A percentile compares a stretch with the other conserved stretches of the same genome.
Conservation (phyloP, 2,113 vertebrate genomes). For the Ammospiza nelsoni region DNA sequence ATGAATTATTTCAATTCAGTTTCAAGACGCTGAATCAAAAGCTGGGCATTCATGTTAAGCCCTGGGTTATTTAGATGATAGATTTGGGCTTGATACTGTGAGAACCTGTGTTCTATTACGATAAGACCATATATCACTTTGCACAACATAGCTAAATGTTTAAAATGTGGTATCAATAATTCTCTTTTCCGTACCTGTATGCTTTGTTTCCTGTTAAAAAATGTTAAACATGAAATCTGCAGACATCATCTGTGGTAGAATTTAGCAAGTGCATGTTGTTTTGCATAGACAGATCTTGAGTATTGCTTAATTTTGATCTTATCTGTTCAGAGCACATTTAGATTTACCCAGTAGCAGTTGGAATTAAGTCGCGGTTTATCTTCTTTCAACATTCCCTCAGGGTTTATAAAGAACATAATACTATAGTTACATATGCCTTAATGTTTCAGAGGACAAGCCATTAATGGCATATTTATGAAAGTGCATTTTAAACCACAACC, state of each 20-base stretch:
- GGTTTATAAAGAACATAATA: conserved; percentile 21
- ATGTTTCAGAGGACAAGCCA: conserved; percentile 14
- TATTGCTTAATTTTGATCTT: conserved; percentile 36
- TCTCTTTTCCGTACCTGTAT: neutral
- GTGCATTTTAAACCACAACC: conserved; percentile 30
- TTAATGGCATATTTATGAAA: conserved; percentile 36
- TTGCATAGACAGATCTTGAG: neutral
- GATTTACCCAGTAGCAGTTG: neutral
- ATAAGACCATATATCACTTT: neutral
- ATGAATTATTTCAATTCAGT: neutral
- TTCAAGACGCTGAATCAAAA: neutral
- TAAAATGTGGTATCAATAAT: neutral
- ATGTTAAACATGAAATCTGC: neutral
- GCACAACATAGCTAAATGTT: neutral
- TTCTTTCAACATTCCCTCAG: neutral
- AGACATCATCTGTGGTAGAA: neutral
- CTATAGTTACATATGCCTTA: neutral
- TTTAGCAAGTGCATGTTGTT: neutral
- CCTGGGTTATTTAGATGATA: neutral
- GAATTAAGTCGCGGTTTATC: neutral
- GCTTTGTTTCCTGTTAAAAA: neutral
- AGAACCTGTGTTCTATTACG: neutral
- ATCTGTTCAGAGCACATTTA: neutral
- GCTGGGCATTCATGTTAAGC: neutral
- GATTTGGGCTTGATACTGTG: neutral